phyloP scores from a whole-genome alignment of 1,140 invertebrate species.

The Helicoverpa armigera region DNA sequence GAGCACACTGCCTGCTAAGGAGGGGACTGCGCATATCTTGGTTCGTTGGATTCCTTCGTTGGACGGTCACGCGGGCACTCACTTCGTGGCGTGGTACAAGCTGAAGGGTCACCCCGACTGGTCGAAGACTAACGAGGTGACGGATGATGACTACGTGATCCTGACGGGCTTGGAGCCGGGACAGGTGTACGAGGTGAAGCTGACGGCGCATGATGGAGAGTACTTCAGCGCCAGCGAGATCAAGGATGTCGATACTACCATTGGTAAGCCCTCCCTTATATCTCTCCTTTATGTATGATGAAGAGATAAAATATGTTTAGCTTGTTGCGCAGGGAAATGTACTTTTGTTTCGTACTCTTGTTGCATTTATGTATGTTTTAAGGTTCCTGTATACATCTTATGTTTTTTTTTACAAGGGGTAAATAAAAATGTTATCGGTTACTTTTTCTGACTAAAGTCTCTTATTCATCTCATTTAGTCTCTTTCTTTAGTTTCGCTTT shows the following conservation, averaged over 20 bases:
- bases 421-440: neutral
- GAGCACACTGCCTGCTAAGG: slow-evolving; percentile 89
- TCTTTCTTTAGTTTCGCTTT: no score
- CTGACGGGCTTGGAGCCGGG: slow-evolving; percentile 93
- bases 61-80: slow-evolving; percentile 91
- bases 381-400: neutral
- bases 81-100: slow-evolving; percentile 95
- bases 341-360: neutral
- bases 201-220: slow-evolving; percentile 97
- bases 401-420: neutral
- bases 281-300: no score
- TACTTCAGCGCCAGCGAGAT: slow-evolving; percentile 90
- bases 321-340: neutral
- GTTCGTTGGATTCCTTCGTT: slow-evolving; percentile 94
- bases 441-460: no score
- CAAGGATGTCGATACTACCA: slow-evolving; percentile 93
- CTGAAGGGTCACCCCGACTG: slow-evolving; percentile 91
- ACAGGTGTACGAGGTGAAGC: slow-evolving; percentile 95
- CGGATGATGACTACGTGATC: slow-evolving; percentile 91
- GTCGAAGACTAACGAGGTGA: slow-evolving; percentile 88
- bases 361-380: neutral
- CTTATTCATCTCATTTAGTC: no score
- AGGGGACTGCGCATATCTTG: slow-evolving; percentile 91
- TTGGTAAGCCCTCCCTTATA: slow-evolving; percentile 64
- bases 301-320: no score